phyloP scores from a whole-genome alignment of 2,888 invertebrate species.

The Chouioia cunea region DNA sequence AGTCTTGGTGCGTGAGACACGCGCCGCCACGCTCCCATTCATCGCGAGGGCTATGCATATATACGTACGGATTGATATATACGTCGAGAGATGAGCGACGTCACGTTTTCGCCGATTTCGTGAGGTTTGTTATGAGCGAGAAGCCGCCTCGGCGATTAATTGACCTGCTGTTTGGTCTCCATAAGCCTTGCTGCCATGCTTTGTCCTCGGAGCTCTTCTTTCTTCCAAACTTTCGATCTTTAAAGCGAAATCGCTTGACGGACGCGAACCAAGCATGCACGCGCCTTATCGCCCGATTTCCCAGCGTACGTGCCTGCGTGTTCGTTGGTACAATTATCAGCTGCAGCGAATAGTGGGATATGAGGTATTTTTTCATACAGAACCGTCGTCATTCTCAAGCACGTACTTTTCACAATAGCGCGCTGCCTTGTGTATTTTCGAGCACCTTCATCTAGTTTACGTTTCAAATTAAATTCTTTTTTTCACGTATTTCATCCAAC shows the following conservation, averaged over 20 bases:
- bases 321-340: too few relatives aligned
- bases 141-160: constrained; percentile 41
- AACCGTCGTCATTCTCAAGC: too few relatives aligned
- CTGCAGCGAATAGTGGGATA: too few relatives aligned
- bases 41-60: not conserved
- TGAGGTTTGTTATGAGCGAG: constrained; percentile 21
- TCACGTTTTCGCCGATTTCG: not conserved
- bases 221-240: constrained; percentile 8
- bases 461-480: too few relatives aligned
- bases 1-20: constrained; percentile 62
- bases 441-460: too few relatives aligned
- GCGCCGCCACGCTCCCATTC: constrained; percentile 66
- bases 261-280: too few relatives aligned
- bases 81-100: not conserved
- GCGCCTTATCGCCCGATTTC: not conserved
- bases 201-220: constrained; percentile 10
- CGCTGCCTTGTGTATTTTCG: too few relatives aligned
- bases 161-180: constrained; percentile 22
- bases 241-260: constrained; percentile 20
- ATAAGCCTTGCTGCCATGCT: not conserved
- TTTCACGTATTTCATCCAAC: too few relatives aligned
- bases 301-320: too few relatives aligned
- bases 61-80: too few relatives aligned
- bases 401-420: too few relatives aligned
- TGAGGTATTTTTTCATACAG: not conserved